These are phyloP conservation scores for Limnephilus lunatus DNA, from an alignment of 2,888 invertebrate species.

Conservation along the genomic window DNA sequence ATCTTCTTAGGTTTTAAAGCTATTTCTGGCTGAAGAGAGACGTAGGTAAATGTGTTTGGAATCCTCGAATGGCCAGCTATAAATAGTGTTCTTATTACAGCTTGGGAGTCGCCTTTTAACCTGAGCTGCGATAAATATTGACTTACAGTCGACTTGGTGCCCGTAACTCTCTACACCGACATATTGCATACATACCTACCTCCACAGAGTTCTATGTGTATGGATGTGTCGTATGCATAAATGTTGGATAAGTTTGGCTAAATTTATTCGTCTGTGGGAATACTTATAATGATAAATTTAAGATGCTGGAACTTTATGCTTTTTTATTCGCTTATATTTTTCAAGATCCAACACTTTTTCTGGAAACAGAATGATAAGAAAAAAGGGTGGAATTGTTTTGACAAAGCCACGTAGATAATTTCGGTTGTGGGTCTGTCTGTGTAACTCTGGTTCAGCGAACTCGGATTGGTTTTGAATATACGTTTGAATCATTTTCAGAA, in stretches of 20 bases:
- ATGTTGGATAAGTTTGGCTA: not conserved
- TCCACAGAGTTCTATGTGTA: not conserved
- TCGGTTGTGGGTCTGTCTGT: no score
- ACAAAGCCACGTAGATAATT: no score
- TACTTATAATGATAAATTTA: not conserved
- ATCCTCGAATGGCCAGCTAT: not conserved
- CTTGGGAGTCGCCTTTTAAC: not conserved
- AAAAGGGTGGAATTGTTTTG: no score
- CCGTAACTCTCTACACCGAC: not conserved
- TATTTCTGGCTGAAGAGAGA: not conserved
- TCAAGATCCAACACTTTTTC: no score
- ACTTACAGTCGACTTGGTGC: not conserved
- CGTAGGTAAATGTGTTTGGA: not conserved
- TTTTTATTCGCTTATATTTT: no score
- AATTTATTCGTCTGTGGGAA: conserved; percentile 43
- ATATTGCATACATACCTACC: not conserved
- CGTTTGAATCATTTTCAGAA: no score
- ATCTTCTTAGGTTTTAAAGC: not conserved
- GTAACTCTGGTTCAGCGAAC: no score
- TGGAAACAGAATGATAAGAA: no score
- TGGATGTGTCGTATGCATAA: not conserved
- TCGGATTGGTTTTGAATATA: no score
- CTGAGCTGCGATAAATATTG: not conserved
- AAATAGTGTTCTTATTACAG: not conserved
- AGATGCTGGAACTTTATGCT: no score